Evolutionary conservation across 64 coral and sea anemone species (phyloP).

Genomic region (Trachythela sp.): DNA sequence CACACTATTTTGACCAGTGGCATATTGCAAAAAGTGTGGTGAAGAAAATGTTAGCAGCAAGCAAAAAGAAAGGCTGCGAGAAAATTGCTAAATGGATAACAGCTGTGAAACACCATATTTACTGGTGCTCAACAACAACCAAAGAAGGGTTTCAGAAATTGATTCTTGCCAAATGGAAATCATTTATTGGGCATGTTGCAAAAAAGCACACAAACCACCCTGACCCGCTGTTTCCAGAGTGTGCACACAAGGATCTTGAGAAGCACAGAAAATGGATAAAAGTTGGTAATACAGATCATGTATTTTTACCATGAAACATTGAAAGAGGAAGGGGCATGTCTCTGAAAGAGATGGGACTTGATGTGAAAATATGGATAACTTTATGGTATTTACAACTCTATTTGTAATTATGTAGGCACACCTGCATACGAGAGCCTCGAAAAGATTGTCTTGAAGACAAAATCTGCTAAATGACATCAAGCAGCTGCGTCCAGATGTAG

Average conservation of each 20-base stretch:
- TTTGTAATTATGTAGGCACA: not conserved
- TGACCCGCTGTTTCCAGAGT: not conserved
- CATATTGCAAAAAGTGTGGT: not conserved
- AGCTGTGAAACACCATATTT: not conserved
- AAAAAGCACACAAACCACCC: not conserved
- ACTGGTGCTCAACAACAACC: constrained; percentile 3
- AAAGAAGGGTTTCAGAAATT: not conserved
- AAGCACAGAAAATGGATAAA: not conserved
- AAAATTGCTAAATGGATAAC: not conserved
- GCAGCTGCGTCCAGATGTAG: no score
- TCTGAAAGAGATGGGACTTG: no score
- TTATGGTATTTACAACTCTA: no score
- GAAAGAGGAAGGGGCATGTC: no score
- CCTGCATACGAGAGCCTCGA: not conserved
- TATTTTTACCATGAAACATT: no score
- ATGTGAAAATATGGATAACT: no score
- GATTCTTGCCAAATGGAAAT: constrained; percentile 18
- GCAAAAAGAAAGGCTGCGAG: not conserved
- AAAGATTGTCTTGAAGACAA: not conserved
- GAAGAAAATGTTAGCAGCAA: not conserved
- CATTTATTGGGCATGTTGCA: not conserved
- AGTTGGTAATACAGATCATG: not conserved
- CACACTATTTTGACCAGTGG: not conserved
- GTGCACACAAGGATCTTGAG: not conserved
- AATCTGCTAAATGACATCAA: no score